phyloP scores from a whole-genome alignment of 2,797 vertebrate species.

The Chanos chanos region DNA sequence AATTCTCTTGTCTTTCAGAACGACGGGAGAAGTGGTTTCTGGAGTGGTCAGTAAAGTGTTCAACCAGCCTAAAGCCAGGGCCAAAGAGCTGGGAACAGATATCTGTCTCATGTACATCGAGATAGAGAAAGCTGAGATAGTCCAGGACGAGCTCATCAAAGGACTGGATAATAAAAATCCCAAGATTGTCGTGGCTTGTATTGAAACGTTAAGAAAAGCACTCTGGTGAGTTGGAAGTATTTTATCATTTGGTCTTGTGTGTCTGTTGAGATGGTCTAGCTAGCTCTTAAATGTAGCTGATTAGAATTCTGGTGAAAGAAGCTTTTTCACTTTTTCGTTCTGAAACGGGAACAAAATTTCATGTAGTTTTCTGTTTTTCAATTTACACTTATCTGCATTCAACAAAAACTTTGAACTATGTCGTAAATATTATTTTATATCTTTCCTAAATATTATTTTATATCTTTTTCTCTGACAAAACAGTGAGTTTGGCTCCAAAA shows the following conservation, averaged over 20 bases:
- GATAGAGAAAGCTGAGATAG: constrained; percentile 89
- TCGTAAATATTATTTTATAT: constrained; percentile 14
- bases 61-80: constrained; percentile 97
- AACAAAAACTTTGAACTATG: too few relatives aligned
- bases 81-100: constrained; percentile 90
- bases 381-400: too few relatives aligned
- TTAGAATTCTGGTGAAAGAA: constrained; percentile 10
- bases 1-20: constrained; percentile 76
- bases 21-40: constrained; percentile 90
- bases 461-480: constrained; percentile 45
- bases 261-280: too few relatives aligned
- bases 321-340: constrained; percentile 28
- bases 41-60: constrained; percentile 97
- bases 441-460: not conserved
- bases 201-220: constrained; percentile 86
- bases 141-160: constrained; percentile 94
- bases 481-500: constrained; percentile 98
- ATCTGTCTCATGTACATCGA: constrained; percentile 97
- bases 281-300: not conserved
- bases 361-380: constrained; percentile 22
- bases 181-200: constrained; percentile 89
- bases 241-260: not conserved
- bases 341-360: constrained; percentile 7
- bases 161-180: constrained; percentile 98
- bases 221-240: constrained; percentile 77